Evolutionary conservation across 2,888 invertebrate genomes (phyloP).

Genomic region (Acanthosepion lycidas): DNA sequence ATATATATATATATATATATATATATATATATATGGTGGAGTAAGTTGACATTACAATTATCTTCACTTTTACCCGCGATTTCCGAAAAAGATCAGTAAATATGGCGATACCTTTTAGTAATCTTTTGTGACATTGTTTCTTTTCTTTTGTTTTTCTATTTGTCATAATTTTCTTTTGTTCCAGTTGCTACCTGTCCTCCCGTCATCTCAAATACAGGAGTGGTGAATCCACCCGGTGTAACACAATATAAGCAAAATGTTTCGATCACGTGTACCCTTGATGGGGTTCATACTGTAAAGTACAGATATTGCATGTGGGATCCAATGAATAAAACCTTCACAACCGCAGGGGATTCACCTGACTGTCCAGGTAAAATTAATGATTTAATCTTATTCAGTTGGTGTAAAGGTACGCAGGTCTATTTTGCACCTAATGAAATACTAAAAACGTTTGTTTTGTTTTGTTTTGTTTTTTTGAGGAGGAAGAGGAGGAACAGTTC

Average conservation of each 20-base stretch:
- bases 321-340: slow-evolving; percentile 53
- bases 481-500: no score
- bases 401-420: no score
- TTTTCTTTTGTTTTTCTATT: neutral
- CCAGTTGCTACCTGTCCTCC: slow-evolving; percentile 52
- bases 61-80: no score
- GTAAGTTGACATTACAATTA: no score
- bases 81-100: no score
- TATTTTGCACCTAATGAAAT: no score
- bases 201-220: neutral
- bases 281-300: slow-evolving; percentile 48
- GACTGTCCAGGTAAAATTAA: slow-evolving; percentile 57
- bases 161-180: neutral
- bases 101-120: no score
- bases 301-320: slow-evolving; percentile 60
- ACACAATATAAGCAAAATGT: slow-evolving; percentile 50
- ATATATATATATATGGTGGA: no score
- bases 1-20: no score
- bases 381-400: neutral
- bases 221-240: neutral
- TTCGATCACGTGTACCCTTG: slow-evolving; percentile 53
- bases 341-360: slow-evolving; percentile 54
- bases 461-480: no score
- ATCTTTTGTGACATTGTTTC: no score
- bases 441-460: no score